Base-by-base conservation (phyloP, 2,797 vertebrate genomes). In the Catharus ustulatus region DNA sequence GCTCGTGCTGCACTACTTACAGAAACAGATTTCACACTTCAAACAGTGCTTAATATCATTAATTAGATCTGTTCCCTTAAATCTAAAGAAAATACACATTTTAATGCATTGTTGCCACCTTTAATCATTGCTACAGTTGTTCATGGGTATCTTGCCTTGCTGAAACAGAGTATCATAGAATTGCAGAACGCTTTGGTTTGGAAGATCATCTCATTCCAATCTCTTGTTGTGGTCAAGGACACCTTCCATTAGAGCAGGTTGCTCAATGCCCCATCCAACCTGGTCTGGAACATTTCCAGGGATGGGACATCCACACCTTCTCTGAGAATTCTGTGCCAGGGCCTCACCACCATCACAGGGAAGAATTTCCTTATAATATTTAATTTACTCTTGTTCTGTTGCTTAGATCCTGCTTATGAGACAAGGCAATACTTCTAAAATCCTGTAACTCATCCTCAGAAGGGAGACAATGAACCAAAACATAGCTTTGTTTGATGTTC, bases 61-160 rank as follows among this genome's bases (percentile, higher is more conserved):
- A 94, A 96, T 94, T 89, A 94, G 79, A 94, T 87, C 34, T 94
- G 83, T 83, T 90, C 36, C 63, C 71, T 90, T 77, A 83, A 92
- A 95, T 76, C 54, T 74, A 67, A 94, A 77, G 51, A 68, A 95
- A 91, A 95, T 46, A 88, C 5, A 81, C 19, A 93, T 94, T 94
- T 76, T 38, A 93, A 58, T 61, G 51, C 24, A 12, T 26, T 76
- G 46, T 45, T 84, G 69, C 69, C 57, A 46, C 15, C 36, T 88
- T 93, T 89, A 73, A 91, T 96, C 54, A 38, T 38, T 45, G 61
- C 27, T 67, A 48, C 49, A 49, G 55, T 48, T 85, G 40, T 36
- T 90, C 81, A 52, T 0, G 29, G 58, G 14, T 46, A 49, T 34
- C 66, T 13, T 34, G 62, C 42, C 46, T 68, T 27, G 52, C 61